Evolutionary conservation across 2,888 invertebrate genomes (phyloP).

Genomic region (Microplitis manilae): DNA sequence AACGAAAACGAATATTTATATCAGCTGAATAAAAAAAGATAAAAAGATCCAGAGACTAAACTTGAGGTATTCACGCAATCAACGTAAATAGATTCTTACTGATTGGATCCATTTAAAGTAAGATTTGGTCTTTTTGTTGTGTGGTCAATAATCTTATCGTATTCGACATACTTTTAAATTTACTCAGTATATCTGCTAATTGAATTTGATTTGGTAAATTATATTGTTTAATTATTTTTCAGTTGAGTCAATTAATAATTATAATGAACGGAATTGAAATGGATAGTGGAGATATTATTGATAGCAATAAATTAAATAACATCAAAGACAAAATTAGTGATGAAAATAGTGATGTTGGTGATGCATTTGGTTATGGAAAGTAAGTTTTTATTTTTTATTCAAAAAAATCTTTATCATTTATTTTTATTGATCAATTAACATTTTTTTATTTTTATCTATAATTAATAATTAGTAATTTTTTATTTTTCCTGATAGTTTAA

Average conservation of each 20-base stretch:
- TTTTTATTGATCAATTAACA: too few species aligned
- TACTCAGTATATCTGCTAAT: not conserved
- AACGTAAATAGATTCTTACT: not conserved
- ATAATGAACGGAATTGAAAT: not conserved
- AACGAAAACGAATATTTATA: too few species aligned
- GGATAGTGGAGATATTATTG: not conserved
- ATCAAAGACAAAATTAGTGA: not conserved
- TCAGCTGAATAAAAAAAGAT: too few species aligned
- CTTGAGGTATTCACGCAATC: not conserved
- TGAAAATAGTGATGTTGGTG: conserved; percentile 57
- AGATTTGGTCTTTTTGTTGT: not conserved
- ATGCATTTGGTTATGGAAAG: conserved; percentile 68
- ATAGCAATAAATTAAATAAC: not conserved
- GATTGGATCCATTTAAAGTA: conserved; percentile 2
- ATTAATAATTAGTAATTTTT: too few species aligned
- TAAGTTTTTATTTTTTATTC: conserved; percentile 40
- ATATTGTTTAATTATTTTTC: not conserved
- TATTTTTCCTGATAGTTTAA: too few species aligned
- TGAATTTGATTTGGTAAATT: not conserved
- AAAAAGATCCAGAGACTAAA: too few species aligned
- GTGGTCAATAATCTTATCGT: not conserved
- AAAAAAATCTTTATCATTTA: too few species aligned
- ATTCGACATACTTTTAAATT: not conserved
- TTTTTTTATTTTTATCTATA: too few species aligned
- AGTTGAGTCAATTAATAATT: not conserved